Evolutionary conservation across 1,140 invertebrate species (phyloP).

Genomic region (Trichonephila inaurata): DNA sequence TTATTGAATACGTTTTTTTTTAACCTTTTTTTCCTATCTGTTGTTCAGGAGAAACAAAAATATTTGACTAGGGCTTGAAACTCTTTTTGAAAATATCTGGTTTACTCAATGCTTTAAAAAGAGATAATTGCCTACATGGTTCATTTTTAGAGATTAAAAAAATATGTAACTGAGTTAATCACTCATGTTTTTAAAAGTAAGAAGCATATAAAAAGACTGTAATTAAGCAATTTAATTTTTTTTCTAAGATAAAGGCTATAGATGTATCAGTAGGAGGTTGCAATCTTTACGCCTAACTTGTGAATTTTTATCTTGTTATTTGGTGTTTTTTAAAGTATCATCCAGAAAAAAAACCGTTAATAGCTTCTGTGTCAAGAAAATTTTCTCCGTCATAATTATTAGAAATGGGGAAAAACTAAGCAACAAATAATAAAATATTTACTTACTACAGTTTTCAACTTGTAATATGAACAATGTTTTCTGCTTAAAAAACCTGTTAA

Average conservation of each 20-base stretch:
- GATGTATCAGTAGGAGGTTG: neutral
- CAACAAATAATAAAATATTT: neutral
- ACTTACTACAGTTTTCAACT: neutral
- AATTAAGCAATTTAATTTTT: conserved; percentile 36
- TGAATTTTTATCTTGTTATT: too few relatives aligned
- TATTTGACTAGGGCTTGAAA: conserved; percentile 33
- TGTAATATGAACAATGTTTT: too few relatives aligned
- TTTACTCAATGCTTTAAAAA: conserved; percentile 44
- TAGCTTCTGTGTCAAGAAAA: neutral
- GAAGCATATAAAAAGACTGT: conserved; percentile 25
- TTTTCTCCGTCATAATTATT: neutral
- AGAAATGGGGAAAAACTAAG: neutral
- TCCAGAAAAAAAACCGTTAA: too few relatives aligned
- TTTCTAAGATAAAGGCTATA: neutral
- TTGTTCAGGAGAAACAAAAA: conserved; percentile 14
- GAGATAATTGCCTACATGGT: conserved; percentile 33
- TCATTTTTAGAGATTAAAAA: conserved; percentile 23
- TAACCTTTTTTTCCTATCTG: neutral
- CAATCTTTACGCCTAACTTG: too few relatives aligned
- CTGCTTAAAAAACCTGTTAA: too few relatives aligned
- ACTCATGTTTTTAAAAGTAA: neutral
- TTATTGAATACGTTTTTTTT: neutral
- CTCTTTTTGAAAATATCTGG: conserved; percentile 29
- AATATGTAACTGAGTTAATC: conserved; percentile 54
- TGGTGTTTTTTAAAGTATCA: too few relatives aligned